Evolutionary conservation across 2,888 invertebrate genomes (phyloP).

Genomic region (Drosophila helvetica): DNA sequence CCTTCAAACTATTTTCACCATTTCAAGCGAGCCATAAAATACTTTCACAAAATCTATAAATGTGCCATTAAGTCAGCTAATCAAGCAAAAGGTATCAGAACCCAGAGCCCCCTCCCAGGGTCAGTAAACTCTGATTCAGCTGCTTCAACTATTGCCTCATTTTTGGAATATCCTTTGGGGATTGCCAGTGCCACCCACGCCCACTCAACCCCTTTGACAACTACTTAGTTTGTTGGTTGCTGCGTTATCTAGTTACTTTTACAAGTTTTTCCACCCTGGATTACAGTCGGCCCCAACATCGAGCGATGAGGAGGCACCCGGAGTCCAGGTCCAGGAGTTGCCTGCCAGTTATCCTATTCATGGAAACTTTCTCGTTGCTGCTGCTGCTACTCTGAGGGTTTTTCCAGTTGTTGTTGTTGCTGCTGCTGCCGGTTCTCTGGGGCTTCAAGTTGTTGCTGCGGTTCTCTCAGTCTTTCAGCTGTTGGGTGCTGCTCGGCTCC

Average conservation of each 20-base stretch:
- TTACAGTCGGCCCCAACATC: constrained; percentile 48
- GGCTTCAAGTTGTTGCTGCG: constrained; percentile 34
- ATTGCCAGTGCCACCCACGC: constrained; percentile 4
- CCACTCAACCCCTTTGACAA: constrained; percentile 12
- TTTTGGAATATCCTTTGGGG: neutral
- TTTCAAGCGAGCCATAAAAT: too few relatives aligned
- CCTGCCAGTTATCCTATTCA: constrained; percentile 56
- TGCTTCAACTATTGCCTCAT: neutral
- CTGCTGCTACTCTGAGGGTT: neutral
- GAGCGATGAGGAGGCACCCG: constrained; percentile 5
- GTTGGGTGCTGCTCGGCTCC: constrained; percentile 29
- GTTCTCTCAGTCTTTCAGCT: constrained; percentile 6
- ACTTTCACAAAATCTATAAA: neutral
- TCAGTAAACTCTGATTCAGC: constrained; percentile 16
- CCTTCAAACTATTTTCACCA: too few relatives aligned
- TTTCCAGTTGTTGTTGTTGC: neutral
- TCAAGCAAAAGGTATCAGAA: neutral
- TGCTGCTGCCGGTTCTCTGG: neutral
- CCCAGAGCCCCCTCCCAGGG: constrained; percentile 1
- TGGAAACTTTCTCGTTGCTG: constrained; percentile 61
- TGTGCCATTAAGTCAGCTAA: neutral
- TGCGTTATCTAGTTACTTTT: constrained; percentile 72
- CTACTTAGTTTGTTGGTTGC: constrained; percentile 49
- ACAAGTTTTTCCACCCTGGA: constrained; percentile 67
- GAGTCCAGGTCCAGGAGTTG: constrained; percentile 15